Conservation (phyloP, 2,888 invertebrate genomes). For the Eremobia ochroleuca region DNA sequence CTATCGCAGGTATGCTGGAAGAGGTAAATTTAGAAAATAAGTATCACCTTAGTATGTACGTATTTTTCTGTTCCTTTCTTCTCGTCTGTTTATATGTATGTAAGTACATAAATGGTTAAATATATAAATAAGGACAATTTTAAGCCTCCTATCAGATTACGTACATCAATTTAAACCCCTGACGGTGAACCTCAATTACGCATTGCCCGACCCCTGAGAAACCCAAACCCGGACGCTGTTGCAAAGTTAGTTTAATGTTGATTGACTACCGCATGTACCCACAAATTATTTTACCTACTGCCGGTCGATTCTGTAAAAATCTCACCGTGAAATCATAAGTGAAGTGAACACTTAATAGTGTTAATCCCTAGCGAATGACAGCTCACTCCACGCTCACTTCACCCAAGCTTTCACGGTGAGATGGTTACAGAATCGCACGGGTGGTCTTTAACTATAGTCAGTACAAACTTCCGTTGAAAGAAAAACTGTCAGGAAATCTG, state of each 20-base stretch:
- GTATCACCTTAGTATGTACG: too few relatives aligned
- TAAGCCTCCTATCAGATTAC: conserved; percentile 10
- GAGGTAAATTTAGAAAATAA: too few relatives aligned
- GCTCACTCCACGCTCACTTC: too few relatives aligned
- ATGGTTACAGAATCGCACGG: too few relatives aligned
- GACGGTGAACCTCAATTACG: conserved; percentile 34
- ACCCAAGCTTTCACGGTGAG: too few relatives aligned
- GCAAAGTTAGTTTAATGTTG: conserved; percentile 40
- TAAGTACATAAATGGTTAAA: not conserved
- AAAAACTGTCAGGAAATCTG: not conserved
- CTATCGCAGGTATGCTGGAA: too few relatives aligned
- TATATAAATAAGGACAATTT: not conserved
- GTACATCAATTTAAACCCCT: conserved; percentile 20
- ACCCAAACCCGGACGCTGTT: conserved; percentile 1
- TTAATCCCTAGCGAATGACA: too few relatives aligned
- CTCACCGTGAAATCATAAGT: too few relatives aligned
- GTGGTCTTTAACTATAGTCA: not conserved
- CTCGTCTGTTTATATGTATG: not conserved
- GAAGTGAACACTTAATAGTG: too few relatives aligned
- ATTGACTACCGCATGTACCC: not conserved
- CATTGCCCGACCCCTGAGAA: conserved; percentile 1
- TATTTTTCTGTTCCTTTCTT: too few relatives aligned
- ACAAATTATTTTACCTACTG: not conserved
- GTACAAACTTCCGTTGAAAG: not conserved
- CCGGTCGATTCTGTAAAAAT: too few relatives aligned